Evolutionary conservation across 1,140 invertebrate species (phyloP), one percentile per base, ranked within the genome.

Genomic region (Littorina saxatilis): DNA sequence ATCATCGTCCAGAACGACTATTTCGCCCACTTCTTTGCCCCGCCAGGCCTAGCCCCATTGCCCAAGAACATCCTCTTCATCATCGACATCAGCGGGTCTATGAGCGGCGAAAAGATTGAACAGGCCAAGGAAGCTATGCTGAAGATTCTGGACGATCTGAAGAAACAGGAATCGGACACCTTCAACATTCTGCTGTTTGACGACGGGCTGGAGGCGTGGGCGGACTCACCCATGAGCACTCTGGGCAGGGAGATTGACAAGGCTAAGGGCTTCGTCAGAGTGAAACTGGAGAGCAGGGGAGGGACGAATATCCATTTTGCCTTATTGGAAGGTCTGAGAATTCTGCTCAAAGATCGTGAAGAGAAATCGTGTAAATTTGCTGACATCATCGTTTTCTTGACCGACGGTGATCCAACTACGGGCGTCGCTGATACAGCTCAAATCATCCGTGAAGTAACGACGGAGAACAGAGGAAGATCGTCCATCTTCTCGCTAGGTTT

Each of bases 1-100:
- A 77, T 86, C 43, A 89, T 95, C 93, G 92, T 95, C 11, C 94
- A 95, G 85, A 94, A 95, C 83, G 95, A 95, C 2, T 95, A 95
- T 89, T 96, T 96, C 91, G 95, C 96, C 2, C 95, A 96, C 86
- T 96, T 95, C 92, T 94, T 95, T 82, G 94, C 95, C 5, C 95
- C 95, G 3, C 77, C 86, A 11, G 88, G 89, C 35, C 89, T 95
- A 52, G 90, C 92, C 43, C 92, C 94, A 0, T 89, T 96, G 50
- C 92, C 91, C 20, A 96, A 96, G 88, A 94, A 95, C 87, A 94
- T 95, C 0, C 93, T 96, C 17, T 96, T 96, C 87, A 94, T 96
- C 3, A 92, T 96, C 83, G 95, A 96, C 88, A 94, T 95, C 0
- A 95, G 95, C 55, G 95, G 95, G 27, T 95, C 95, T 70, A 96